Evolutionary conservation across 1,140 invertebrate species (phyloP).

Genomic region (Bombus soroeensis): DNA sequence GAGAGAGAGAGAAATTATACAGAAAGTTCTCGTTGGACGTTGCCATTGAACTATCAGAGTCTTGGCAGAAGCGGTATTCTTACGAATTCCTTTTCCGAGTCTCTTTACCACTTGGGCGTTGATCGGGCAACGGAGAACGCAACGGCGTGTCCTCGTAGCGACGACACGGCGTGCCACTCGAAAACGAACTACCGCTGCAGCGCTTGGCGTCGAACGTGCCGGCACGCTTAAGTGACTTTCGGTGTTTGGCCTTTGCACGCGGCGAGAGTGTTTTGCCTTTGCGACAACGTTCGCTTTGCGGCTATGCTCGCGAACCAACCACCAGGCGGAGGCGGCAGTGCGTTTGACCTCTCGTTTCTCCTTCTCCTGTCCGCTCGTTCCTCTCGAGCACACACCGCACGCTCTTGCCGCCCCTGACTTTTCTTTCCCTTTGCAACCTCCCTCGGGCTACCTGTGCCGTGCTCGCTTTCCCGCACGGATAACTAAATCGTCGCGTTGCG

Average conservation of each 20-base stretch:
- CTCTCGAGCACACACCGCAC: neutral
- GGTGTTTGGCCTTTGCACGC: conserved; percentile 77
- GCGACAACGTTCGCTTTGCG: conserved; percentile 63
- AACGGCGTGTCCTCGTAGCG: conserved; percentile 60
- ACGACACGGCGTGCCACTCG: conserved; percentile 57
- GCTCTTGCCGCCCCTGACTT: neutral
- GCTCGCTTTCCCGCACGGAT: conserved; percentile 46
- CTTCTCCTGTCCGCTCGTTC: neutral
- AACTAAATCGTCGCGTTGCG: conserved; percentile 72
- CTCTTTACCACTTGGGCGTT: conserved; percentile 16
- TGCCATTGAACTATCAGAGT: neutral
- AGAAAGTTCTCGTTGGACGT: neutral
- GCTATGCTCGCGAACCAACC: conserved; percentile 46
- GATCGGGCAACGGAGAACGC: conserved; percentile 59
- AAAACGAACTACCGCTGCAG: conserved; percentile 53
- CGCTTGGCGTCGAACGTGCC: conserved; percentile 59
- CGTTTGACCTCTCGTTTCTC: conserved; percentile 33
- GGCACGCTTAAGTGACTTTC: conserved; percentile 81
- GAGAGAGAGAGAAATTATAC: neutral
- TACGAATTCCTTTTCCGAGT: conserved; percentile 45
- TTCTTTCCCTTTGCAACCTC: neutral
- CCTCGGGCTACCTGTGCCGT: neutral
- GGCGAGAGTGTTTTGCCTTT: conserved; percentile 68
- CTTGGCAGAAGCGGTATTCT: neutral
- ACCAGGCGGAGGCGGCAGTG: conserved; percentile 48